Conservation (phyloP, 2,888 invertebrate species). For the Dermolepida albohirtum region DNA sequence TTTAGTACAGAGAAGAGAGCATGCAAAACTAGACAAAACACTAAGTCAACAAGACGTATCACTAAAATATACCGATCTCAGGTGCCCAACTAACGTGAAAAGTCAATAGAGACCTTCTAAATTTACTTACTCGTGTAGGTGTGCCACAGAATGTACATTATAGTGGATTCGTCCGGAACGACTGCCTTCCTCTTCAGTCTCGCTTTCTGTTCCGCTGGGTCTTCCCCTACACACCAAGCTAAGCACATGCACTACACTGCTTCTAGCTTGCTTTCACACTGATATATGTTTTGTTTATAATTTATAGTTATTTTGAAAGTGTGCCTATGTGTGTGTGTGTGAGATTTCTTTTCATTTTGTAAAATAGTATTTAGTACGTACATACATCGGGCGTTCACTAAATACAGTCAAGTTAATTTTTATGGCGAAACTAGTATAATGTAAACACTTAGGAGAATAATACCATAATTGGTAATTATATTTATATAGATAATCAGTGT, state of each 20-base stretch:
- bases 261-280: slow-evolving; percentile 39
- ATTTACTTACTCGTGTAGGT: slow-evolving; percentile 68
- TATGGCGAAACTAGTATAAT: too few relatives aligned
- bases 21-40: background rate
- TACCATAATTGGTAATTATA: too few relatives aligned
- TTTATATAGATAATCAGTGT: too few relatives aligned
- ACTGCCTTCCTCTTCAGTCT: slow-evolving; percentile 78
- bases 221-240: slow-evolving; percentile 68
- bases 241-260: slow-evolving; percentile 66
- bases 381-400: too few relatives aligned
- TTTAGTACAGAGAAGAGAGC: too few relatives aligned
- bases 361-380: too few relatives aligned
- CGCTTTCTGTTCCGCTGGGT: slow-evolving; percentile 79
- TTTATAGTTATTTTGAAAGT: too few relatives aligned
- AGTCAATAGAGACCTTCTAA: slow-evolving; percentile 11
- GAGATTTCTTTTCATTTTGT: too few relatives aligned
- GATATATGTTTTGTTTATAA: slow-evolving; percentile 4
- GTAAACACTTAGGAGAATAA: too few relatives aligned
- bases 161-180: slow-evolving; percentile 64
- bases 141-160: slow-evolving; percentile 63
- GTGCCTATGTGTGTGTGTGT: too few relatives aligned
- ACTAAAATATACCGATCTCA: background rate
- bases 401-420: too few relatives aligned
- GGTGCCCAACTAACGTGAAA: slow-evolving; percentile 1
- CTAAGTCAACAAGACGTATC: background rate